phyloP scores from a whole-genome alignment of 92 coral and sea anemone genomes.

The Ricordea florida region DNA sequence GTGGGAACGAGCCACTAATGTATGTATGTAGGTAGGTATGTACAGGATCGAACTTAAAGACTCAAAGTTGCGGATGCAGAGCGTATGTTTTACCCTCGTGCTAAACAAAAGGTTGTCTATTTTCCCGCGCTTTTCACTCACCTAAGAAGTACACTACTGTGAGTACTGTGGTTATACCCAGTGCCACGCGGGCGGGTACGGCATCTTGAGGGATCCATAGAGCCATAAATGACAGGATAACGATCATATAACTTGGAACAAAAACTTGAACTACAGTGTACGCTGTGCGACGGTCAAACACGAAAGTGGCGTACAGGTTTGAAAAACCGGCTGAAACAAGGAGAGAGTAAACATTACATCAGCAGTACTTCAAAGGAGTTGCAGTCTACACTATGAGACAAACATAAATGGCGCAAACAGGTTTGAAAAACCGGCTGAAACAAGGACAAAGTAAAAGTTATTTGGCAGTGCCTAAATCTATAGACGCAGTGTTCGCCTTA shows the following conservation, averaged over 20 bases:
- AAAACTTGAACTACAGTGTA: slow-evolving; percentile 31
- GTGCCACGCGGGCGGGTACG: slow-evolving; percentile 61
- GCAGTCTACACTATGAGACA: slow-evolving; percentile 19
- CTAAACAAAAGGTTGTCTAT: no score
- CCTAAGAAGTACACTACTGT: slow-evolving; percentile 38
- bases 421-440: slow-evolving; percentile 10
- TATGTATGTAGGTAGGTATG: no score
- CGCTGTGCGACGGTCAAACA: slow-evolving; percentile 29
- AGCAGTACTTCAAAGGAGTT: not conserved
- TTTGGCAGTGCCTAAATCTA: no score
- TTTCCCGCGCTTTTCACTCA: not conserved
- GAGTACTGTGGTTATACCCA: slow-evolving; percentile 65
- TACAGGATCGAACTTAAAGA: no score
- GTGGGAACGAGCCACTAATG: no score
- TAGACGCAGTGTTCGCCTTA: no score
- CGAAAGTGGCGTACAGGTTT: slow-evolving; percentile 26
- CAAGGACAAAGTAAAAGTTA: not conserved
- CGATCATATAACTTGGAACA: slow-evolving; percentile 31
- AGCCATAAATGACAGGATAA: slow-evolving; percentile 34
- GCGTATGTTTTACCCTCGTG: no score
- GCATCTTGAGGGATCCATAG: slow-evolving; percentile 60
- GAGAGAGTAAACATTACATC: not conserved
- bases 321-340: not conserved
- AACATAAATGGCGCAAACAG: slow-evolving; percentile 22
- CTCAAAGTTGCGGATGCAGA: no score